phyloP scores from a whole-genome alignment of 2,888 invertebrate genomes.

The Mesoligia furuncula region DNA sequence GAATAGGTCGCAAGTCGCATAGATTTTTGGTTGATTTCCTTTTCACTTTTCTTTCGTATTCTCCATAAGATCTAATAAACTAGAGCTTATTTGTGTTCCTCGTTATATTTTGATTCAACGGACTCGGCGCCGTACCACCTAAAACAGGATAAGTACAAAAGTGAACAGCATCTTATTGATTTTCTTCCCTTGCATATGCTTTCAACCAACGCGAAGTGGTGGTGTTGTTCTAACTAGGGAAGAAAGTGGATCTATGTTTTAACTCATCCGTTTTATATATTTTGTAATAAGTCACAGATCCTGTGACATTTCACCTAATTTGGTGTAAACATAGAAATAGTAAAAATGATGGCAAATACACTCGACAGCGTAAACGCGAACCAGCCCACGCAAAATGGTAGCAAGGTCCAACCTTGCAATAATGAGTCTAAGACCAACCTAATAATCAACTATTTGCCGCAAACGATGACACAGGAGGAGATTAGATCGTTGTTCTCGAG shows the following conservation, averaged over 20 bases:
- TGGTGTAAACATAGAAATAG: slow-evolving; percentile 80
- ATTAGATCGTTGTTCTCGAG: slow-evolving; percentile 98
- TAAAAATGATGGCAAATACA: slow-evolving; percentile 89
- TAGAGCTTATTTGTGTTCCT: slow-evolving; percentile 87
- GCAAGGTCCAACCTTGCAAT: slow-evolving; percentile 92
- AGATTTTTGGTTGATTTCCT: slow-evolving; percentile 91
- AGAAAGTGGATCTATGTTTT: slow-evolving; percentile 78
- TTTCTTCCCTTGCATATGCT: slow-evolving; percentile 90
- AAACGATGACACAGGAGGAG: slow-evolving; percentile 99
- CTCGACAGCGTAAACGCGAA: slow-evolving; percentile 89
- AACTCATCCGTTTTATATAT: slow-evolving; percentile 76
- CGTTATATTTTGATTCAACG: slow-evolving; percentile 86
- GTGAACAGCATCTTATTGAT: slow-evolving; percentile 91
- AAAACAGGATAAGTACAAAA: slow-evolving; percentile 87
- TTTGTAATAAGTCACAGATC: slow-evolving; percentile 73
- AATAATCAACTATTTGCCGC: slow-evolving; percentile 99
- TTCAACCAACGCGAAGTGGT: slow-evolving; percentile 90
- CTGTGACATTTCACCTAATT: slow-evolving; percentile 80
- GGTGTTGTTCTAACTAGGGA: slow-evolving; percentile 82
- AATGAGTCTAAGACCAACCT: slow-evolving; percentile 99
- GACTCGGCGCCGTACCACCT: slow-evolving; percentile 81
- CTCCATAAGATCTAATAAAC: slow-evolving; percentile 89
- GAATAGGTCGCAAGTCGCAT: slow-evolving; percentile 90
- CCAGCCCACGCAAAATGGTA: slow-evolving; percentile 94
- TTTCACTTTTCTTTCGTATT: slow-evolving; percentile 90